Evolutionary conservation across 2,888 invertebrate genomes (phyloP).

Genomic region (Saturnia japonica): DNA sequence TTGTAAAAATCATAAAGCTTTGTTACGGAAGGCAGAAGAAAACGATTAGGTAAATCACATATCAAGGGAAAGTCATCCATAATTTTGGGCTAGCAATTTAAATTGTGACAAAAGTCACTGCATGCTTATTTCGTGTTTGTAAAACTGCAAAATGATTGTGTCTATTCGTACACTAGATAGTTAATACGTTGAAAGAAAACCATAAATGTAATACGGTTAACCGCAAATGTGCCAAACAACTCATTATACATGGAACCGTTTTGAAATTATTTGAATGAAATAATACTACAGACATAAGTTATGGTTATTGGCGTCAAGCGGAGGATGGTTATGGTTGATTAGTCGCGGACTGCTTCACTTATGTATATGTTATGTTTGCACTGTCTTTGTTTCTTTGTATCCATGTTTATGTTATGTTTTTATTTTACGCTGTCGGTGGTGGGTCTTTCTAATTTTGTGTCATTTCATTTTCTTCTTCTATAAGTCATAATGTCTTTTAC

Average conservation of each 20-base stretch:
- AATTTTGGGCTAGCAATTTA: too few relatives aligned
- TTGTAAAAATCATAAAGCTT: not conserved
- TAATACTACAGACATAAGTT: not conserved
- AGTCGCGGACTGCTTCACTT: constrained; percentile 32
- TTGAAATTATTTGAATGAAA: not conserved
- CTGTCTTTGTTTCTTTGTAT: constrained; percentile 58
- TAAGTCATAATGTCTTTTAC: not conserved
- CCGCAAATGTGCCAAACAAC: not conserved
- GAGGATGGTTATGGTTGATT: constrained; percentile 46
- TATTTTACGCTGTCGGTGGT: constrained; percentile 12
- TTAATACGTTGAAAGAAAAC: not conserved
- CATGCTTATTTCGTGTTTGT: too few relatives aligned
- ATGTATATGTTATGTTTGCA: constrained; percentile 51
- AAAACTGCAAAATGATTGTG: not conserved
- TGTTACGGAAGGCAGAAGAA: not conserved
- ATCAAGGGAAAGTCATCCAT: not conserved
- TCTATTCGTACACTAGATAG: not conserved
- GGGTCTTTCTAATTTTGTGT: not conserved
- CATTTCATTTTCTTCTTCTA: not conserved
- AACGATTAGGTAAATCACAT: not conserved
- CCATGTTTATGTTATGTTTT: constrained; percentile 23
- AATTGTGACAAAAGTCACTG: too few relatives aligned
- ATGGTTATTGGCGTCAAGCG: constrained; percentile 49
- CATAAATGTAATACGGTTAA: not conserved
- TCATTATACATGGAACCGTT: not conserved